Conservation (phyloP, 2,113 vertebrate genomes). For the Pollimyrus isidori region DNA sequence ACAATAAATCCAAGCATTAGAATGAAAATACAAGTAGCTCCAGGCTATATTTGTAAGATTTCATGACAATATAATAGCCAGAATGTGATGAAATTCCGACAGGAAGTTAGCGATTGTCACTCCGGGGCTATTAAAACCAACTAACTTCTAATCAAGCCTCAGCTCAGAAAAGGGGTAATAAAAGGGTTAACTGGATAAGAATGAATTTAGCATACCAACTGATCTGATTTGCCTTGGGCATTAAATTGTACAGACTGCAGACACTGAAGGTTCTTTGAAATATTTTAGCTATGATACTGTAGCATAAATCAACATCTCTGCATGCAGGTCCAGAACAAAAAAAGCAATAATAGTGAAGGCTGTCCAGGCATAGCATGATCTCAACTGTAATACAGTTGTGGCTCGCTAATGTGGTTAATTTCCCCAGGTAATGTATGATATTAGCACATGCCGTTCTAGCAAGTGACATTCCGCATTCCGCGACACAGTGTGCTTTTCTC, state of each 20-base stretch:
- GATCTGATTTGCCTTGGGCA: neutral
- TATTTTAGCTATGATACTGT: neutral
- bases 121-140: conserved; percentile 19
- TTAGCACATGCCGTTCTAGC: neutral
- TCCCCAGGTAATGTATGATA: neutral
- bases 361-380: neutral
- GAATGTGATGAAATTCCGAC: neutral
- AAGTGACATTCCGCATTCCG: neutral
- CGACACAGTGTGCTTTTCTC: neutral
- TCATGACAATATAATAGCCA: conserved; percentile 9
- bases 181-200: neutral
- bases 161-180: neutral
- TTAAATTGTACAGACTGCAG: neutral
- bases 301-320: neutral
- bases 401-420: neutral
- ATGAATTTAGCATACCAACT: neutral
- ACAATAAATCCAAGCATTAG: neutral
- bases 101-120: conserved; percentile 22
- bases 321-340: neutral
- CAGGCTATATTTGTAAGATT: conserved; percentile 3
- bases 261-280: neutral
- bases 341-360: neutral
- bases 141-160: conserved; percentile 14
- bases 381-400: neutral
- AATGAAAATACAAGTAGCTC: neutral